Evolutionary conservation across 2,797 vertebrate species (phyloP).

Genomic region (Acipenser ruthenus): DNA sequence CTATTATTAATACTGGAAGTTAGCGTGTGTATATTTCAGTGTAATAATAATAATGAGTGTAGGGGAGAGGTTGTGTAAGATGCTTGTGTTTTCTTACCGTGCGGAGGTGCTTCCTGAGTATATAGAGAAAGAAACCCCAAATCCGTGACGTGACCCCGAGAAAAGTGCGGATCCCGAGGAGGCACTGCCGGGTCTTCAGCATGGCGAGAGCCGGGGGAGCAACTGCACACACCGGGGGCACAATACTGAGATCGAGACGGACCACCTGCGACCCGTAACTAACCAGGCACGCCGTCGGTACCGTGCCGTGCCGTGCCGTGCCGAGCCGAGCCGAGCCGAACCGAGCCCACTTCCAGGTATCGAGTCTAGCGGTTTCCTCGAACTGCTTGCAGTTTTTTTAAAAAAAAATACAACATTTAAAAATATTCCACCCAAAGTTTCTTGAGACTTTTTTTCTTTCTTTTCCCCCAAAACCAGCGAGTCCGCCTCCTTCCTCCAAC

Average conservation of each 20-base stretch:
- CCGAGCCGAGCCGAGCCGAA: no score
- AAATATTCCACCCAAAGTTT: not conserved
- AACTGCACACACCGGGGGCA: slow-evolving; percentile 17
- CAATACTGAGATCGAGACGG: not conserved
- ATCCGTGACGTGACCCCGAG: slow-evolving; percentile 83
- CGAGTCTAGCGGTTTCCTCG: not conserved
- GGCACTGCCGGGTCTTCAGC: slow-evolving; percentile 86
- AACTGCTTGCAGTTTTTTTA: not conserved
- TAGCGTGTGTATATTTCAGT: no score
- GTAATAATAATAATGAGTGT: no score
- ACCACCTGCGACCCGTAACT: slow-evolving; percentile 35
- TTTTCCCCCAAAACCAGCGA: slow-evolving; percentile 33
- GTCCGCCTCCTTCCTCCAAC: slow-evolving; percentile 42
- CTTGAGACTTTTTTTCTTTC: not conserved
- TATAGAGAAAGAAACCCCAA: slow-evolving; percentile 88
- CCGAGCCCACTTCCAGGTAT: no score
- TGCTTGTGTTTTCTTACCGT: slow-evolving; percentile 75
- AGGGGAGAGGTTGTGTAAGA: no score
- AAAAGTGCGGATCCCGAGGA: slow-evolving; percentile 85
- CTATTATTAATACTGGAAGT: no score
- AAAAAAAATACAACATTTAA: not conserved
- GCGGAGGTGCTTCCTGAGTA: slow-evolving; percentile 86
- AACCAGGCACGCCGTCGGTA: slow-evolving; percentile 47
- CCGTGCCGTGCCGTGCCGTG: slow-evolving; percentile 19
- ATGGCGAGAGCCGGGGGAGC: slow-evolving; percentile 57